These are phyloP conservation scores for Centropus unirufus DNA, from an alignment of 2,113 vertebrate genomes.

Conservation along the genomic window DNA sequence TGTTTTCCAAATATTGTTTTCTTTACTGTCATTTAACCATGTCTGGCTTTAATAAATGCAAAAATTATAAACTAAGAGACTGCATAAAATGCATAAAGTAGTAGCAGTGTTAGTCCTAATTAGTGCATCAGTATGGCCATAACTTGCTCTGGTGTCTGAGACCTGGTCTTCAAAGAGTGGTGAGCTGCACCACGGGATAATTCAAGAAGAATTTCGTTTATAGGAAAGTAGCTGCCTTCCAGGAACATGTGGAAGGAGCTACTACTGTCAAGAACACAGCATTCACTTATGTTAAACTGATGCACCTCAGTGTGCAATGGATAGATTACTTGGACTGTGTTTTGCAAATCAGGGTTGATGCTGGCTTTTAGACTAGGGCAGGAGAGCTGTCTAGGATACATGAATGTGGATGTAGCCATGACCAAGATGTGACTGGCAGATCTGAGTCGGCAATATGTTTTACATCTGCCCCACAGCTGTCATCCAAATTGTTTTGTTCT, in stretches of 20 bases:
- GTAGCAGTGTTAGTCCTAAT: not conserved
- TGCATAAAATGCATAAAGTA: not conserved
- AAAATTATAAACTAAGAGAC: not conserved
- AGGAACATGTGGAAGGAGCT: not conserved
- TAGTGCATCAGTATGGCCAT: not conserved
- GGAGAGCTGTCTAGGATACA: not conserved
- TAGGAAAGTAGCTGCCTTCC: not conserved
- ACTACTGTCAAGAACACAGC: accelerated
- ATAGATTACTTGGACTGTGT: not conserved
- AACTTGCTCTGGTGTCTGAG: not conserved
- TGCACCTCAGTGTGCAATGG: not conserved
- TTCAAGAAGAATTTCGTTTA: not conserved
- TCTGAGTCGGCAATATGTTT: not conserved
- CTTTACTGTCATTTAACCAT: not conserved
- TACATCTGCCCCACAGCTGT: not conserved
- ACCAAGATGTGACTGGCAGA: not conserved
- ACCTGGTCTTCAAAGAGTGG: not conserved
- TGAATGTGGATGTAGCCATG: accelerated
- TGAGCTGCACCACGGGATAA: not conserved
- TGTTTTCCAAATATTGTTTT: slow-evolving; percentile 27
- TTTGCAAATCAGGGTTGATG: not conserved
- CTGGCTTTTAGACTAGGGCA: not conserved
- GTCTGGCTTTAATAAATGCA: not conserved
- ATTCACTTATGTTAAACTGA: accelerated
- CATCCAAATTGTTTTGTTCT: not conserved